Conservation (phyloP, 1,140 invertebrate genomes). For the Psix sp. region DNA sequence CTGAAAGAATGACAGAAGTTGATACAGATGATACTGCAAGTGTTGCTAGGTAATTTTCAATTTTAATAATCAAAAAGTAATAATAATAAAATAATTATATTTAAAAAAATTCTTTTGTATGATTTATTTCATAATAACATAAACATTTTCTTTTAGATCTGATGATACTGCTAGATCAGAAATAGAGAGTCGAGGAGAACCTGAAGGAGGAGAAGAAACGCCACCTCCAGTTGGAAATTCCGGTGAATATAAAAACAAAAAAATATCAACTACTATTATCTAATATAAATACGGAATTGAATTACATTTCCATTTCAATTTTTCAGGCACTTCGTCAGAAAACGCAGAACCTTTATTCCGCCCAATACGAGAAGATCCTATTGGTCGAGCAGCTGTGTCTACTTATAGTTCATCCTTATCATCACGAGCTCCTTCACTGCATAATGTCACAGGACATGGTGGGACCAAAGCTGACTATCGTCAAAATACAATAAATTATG, state of each 20-base stretch:
- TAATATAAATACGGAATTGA: not conserved
- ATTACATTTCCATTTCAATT: not conserved
- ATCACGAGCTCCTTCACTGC: conserved; percentile 60
- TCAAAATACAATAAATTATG: conserved; percentile 73
- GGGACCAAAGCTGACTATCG: conserved; percentile 71
- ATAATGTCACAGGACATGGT: conserved; percentile 70
- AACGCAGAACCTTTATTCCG: conserved; percentile 66
- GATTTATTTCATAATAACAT: conserved; percentile 6
- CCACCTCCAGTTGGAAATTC: conserved; percentile 63
- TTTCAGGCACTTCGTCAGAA: conserved; percentile 43
- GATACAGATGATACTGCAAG: conserved; percentile 89
- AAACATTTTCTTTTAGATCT: conserved; percentile 75
- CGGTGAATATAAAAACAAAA: conserved; percentile 56
- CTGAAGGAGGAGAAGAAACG: conserved; percentile 74
- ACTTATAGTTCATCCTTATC: conserved; percentile 62
- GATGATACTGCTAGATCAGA: conserved; percentile 85
- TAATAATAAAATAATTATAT: not conserved
- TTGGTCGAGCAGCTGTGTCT: conserved; percentile 41
- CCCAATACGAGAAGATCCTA: conserved; percentile 71
- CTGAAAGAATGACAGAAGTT: conserved; percentile 92
- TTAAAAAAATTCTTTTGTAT: conserved; percentile 3
- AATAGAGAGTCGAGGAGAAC: conserved; percentile 77
- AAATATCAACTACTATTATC: no score
- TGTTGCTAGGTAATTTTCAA: conserved; percentile 78
- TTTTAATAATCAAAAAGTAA: not conserved